Conservation (phyloP, 2,113 vertebrate genomes). For the Indicator indicator region DNA sequence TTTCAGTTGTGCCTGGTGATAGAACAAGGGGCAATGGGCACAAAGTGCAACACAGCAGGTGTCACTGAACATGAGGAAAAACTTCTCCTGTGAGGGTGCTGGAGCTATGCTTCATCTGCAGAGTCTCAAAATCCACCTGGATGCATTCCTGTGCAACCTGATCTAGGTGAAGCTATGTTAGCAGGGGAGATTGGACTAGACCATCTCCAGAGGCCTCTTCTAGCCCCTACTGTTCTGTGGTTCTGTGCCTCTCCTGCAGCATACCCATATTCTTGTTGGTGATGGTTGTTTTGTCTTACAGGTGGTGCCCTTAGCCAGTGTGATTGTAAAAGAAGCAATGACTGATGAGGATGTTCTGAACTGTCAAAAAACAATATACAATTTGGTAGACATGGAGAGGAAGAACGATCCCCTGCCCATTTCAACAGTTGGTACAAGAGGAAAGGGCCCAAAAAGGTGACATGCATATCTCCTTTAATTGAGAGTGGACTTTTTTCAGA, state of each 20-base stretch:
- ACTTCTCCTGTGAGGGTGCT: no score
- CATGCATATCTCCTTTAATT: background rate
- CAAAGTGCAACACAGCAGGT: no score
- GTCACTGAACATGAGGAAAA: no score
- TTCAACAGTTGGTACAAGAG: constrained; percentile 96
- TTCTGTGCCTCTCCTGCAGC: background rate
- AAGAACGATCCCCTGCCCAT: constrained; percentile 98
- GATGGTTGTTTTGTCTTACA: constrained; percentile 55
- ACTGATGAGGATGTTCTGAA: constrained; percentile 96
- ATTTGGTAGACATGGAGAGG: constrained; percentile 98
- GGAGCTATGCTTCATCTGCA: no score
- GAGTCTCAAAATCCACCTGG: no score
- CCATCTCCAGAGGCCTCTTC: no score
- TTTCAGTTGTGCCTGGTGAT: no score
- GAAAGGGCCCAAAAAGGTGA: constrained; percentile 98
- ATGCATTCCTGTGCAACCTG: no score
- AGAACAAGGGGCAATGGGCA: no score
- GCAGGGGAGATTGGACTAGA: no score
- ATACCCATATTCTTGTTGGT: background rate
- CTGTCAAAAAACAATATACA: constrained; percentile 98
- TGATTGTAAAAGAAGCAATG: constrained; percentile 94
- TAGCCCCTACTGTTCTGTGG: no score
- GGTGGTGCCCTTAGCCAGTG: constrained; percentile 96
- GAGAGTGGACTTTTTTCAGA: background rate
- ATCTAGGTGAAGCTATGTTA: no score